phyloP scores from a whole-genome alignment of 2,113 vertebrate species.

The Cranoglanis bouderius region DNA sequence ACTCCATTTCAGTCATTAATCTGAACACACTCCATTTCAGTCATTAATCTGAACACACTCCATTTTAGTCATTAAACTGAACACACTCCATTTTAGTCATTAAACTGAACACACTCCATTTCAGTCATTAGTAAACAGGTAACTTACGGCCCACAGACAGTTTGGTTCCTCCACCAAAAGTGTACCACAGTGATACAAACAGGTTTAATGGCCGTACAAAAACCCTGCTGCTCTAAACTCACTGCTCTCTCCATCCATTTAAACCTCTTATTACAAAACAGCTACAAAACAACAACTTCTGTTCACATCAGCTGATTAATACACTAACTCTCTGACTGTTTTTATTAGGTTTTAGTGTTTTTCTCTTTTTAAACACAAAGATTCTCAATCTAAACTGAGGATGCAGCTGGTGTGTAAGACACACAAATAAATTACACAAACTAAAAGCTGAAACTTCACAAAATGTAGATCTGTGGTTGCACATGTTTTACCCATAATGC shows the following conservation, averaged over 20 bases:
- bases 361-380: background rate
- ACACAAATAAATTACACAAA: background rate
- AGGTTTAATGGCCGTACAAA: background rate
- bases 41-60: no score
- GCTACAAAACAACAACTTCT: constrained; percentile 6
- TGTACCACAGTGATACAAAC: background rate
- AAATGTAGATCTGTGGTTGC: background rate
- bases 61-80: no score
- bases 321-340: background rate
- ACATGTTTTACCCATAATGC: constrained; percentile 2
- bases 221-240: constrained; percentile 4
- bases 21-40: no score
- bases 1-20: no score
- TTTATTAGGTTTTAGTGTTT: background rate
- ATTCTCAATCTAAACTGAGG: background rate
- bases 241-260: constrained; percentile 14
- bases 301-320: background rate
- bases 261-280: constrained; percentile 4
- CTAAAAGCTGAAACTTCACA: no score
- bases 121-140: no score
- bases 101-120: no score
- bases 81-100: no score
- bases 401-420: background rate
- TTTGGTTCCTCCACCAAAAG: constrained; percentile 15
- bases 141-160: no score